Evolutionary conservation across 2,888 invertebrate species (phyloP).

Genomic region (Amphipyra tragopoginis): DNA sequence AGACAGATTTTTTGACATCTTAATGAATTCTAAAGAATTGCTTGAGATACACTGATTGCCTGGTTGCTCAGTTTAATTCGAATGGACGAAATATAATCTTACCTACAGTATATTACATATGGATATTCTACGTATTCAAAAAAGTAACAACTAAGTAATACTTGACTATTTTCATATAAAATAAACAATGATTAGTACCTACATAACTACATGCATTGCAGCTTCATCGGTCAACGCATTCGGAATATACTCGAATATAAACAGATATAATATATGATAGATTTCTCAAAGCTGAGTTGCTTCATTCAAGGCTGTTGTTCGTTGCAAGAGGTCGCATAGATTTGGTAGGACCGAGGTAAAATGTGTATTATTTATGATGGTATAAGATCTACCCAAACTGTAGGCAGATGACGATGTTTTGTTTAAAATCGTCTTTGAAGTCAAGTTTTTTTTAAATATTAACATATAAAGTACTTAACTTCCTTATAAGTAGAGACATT

Average conservation of each 20-base stretch:
- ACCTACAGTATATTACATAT: too few species aligned
- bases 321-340: constrained; percentile 61
- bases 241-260: constrained; percentile 6
- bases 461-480: too few species aligned
- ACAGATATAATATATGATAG: constrained; percentile 4
- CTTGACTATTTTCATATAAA: too few species aligned
- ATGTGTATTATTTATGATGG: background rate
- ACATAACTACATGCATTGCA: too few species aligned
- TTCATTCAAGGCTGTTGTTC: constrained; percentile 60
- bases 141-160: too few species aligned
- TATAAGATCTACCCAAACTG: background rate
- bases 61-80: too few species aligned
- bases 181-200: too few species aligned
- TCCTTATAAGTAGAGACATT: too few species aligned
- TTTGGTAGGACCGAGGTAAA: constrained; percentile 40
- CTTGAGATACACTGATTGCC: too few species aligned
- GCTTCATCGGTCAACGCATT: constrained; percentile 5
- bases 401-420: background rate
- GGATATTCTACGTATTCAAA: too few species aligned
- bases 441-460: too few species aligned
- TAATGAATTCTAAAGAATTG: background rate
- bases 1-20: constrained; percentile 5
- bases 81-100: too few species aligned
- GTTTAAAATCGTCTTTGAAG: background rate
- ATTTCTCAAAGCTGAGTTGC: constrained; percentile 51